Conservation (phyloP, 2,888 invertebrate genomes). For the Spialia ferax region DNA sequence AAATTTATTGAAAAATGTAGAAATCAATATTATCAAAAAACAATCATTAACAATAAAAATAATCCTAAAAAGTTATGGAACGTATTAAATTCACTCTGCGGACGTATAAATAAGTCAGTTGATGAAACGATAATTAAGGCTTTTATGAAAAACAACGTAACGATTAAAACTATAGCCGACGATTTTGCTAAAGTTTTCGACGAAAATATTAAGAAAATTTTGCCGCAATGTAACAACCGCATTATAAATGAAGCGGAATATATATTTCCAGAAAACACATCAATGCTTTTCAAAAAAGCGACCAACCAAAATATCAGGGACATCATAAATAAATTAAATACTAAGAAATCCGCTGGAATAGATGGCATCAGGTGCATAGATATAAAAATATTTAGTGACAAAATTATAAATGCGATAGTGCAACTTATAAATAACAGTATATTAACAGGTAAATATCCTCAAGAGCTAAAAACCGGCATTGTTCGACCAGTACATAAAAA, state of each 20-base stretch:
- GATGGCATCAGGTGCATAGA: slow-evolving; percentile 36
- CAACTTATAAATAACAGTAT: slow-evolving; percentile 40
- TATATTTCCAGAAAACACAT: not conserved
- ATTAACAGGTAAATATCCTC: slow-evolving; percentile 28
- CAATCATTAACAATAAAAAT: slow-evolving; percentile 14
- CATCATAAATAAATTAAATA: not conserved
- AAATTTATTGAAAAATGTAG: slow-evolving; percentile 19
- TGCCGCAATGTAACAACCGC: not conserved
- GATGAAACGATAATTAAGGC: slow-evolving; percentile 28
- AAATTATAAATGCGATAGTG: slow-evolving; percentile 24
- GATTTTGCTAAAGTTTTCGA: slow-evolving; percentile 19
- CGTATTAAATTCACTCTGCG: slow-evolving; percentile 31
- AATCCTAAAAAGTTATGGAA: slow-evolving; percentile 29
- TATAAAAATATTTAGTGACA: slow-evolving; percentile 21
- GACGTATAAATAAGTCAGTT: slow-evolving; percentile 29
- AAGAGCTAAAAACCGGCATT: slow-evolving; percentile 38
- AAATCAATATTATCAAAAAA: slow-evolving; percentile 28
- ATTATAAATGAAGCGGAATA: not conserved
- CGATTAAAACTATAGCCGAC: slow-evolving; percentile 18
- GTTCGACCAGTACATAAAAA: slow-evolving; percentile 42
- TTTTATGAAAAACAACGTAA: slow-evolving; percentile 24
- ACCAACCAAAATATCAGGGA: not conserved
- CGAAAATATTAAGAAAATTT: not conserved
- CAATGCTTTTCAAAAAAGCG: slow-evolving; percentile 5
- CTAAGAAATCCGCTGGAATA: slow-evolving; percentile 17